phyloP scores from a whole-genome alignment of 2,888 invertebrate genomes.

The Eupeodes luniger region DNA sequence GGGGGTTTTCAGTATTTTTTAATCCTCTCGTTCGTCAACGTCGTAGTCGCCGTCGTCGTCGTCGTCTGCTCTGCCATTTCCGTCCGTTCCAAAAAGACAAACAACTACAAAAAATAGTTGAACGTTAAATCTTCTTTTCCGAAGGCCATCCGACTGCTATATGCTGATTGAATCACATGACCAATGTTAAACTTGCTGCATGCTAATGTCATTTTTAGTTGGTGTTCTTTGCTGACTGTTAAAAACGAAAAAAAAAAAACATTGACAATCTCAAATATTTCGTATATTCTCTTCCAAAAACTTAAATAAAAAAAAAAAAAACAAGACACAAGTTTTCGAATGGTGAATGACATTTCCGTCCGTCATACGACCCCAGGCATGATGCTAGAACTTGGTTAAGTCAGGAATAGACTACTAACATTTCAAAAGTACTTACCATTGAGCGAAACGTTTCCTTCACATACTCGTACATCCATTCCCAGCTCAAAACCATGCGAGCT shows the following conservation, averaged over 20 bases:
- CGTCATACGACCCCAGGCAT: slow-evolving; percentile 56
- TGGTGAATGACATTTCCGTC: slow-evolving; percentile 56
- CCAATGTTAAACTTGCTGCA: slow-evolving; percentile 69
- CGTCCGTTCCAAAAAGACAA: neutral
- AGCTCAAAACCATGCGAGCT: neutral
- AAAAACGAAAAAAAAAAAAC: slow-evolving; percentile 11
- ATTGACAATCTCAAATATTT: slow-evolving; percentile 44
- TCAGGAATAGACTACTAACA: slow-evolving; percentile 68
- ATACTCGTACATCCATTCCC: neutral
- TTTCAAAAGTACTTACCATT: slow-evolving; percentile 63
- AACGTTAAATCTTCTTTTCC: slow-evolving; percentile 29
- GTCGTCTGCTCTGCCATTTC: neutral
- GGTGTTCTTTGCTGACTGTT: slow-evolving; percentile 8
- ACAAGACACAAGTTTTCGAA: slow-evolving; percentile 22
- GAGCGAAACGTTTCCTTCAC: slow-evolving; percentile 43
- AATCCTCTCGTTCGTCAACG: too few species aligned
- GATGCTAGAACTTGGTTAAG: slow-evolving; percentile 64
- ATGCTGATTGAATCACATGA: slow-evolving; percentile 67
- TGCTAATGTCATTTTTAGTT: slow-evolving; percentile 70
- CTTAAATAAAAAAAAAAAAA: neutral
- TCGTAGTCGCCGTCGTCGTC: neutral
- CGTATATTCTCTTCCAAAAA: slow-evolving; percentile 14
- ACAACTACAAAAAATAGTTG: neutral
- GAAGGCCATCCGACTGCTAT: slow-evolving; percentile 47
- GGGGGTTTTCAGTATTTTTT: slow-evolving; percentile 11